These are phyloP conservation scores for Nibea albiflora DNA, from an alignment of 2,113 vertebrate species.

Conservation along the genomic window DNA sequence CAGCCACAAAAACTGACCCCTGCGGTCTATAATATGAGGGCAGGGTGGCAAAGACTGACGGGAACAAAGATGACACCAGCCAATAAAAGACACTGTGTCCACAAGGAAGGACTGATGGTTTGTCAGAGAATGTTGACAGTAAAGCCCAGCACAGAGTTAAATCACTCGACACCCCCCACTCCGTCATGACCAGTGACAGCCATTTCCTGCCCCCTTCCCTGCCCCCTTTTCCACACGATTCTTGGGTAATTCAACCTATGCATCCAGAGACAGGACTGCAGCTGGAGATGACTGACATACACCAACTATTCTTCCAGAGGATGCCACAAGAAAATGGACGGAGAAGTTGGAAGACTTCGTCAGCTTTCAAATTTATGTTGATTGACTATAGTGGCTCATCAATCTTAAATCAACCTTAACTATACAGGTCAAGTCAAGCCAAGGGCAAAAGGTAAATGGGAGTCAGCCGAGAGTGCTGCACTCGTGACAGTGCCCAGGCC, in stretches of 20 bases:
- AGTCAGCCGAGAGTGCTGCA: background rate
- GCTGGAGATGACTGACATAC: background rate
- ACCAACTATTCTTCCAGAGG: background rate
- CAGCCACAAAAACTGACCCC: background rate
- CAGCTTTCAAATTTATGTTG: background rate
- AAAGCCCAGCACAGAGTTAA: conserved; percentile 22
- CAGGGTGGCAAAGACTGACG: background rate
- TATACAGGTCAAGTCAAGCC: background rate
- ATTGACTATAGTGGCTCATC: background rate
- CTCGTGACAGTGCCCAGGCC: conserved; percentile 37
- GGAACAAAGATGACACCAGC: conserved; percentile 12
- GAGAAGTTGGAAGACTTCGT: background rate
- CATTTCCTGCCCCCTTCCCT: conserved; percentile 48
- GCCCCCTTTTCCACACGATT: background rate
- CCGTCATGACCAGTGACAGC: conserved; percentile 60
- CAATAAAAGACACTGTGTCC: conserved; percentile 3
- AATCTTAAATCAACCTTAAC: background rate
- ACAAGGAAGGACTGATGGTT: conserved; percentile 24
- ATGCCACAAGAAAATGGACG: background rate
- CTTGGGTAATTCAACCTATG: conserved; percentile 43
- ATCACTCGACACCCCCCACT: conserved; percentile 43
- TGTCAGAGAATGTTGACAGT: conserved; percentile 44
- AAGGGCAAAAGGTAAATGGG: background rate
- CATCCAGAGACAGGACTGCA: conserved; percentile 16
- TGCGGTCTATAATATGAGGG: background rate